Base-by-base conservation (phyloP, 2,888 invertebrate species). In the Vesta saturnalis region DNA sequence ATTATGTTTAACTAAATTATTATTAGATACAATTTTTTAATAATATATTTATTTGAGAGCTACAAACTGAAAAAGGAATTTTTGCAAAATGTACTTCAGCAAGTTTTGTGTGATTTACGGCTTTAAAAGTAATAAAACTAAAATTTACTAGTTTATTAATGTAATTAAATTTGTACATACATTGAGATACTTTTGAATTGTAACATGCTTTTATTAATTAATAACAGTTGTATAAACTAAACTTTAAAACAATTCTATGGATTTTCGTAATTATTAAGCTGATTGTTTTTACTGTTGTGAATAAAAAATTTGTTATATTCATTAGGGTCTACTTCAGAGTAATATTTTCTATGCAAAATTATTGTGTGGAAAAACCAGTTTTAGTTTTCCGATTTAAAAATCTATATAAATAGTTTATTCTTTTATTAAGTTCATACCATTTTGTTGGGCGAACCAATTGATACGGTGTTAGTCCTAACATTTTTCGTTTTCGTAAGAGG, bases 361-460 rank as follows among this genome's bases (percentile, higher is more conserved):
- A 67, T 21, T 67, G 62, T 43, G 21, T 35, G 5, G 67, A 77
- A 75, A 69, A 86, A 1, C 88, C 88, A 35, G 92, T 93, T 84
- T 89, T 92, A 0, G 94, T 94, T 83, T 95, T 94, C 64, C 90
- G 88, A 83, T 96, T 96, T 10, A 95, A 85, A 82, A 87, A 93
- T 80, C 86, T 90, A 74, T 94, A 94, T 57, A 96, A 85, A 82
- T 88, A 94, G 22, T 85, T 85, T 43, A 96, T 89, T 59, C 94
- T 86, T 77, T 92, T 94, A 47, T 92, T 83, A 70, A 96, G 79
- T 0, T 94, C 86, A 69, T 87, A 88, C 93, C 93, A 95, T 80
- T 92, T 94, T 0, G 91, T 91, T 1, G 96, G 95, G 68, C 92
- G 87, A 0, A 87, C 86, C 21, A 86, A 61, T 1, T 91, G 91